Evolutionary conservation across 2,797 vertebrate species (phyloP), one percentile per base, ranked within the genome.

Genomic region (Rachycentron canadum): DNA sequence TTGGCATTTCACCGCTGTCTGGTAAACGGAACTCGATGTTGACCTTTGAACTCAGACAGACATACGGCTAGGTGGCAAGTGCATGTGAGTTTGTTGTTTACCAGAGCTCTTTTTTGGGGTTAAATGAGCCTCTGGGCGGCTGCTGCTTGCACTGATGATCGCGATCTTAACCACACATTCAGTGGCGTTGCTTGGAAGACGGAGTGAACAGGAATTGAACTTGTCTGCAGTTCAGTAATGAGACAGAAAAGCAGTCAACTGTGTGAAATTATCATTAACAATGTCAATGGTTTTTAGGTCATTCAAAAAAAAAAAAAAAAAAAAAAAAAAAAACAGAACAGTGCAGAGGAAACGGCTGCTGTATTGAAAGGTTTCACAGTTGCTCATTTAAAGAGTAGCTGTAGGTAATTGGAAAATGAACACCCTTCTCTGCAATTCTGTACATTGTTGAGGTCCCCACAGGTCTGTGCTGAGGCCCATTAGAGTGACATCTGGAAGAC

Each of bases 401-500:
- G 4, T 36, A 84, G 81, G 77, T 90, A 85, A 90, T 62, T 85
- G 87, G 82, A 78, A 87, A 88, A 89, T 77, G 64, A 88, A 84
- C 73, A 80, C 73, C 52, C 73, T 70, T 74, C 74, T 89, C 72
- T 41, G 5, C 11, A 13, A 34, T 23, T 66, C 75, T 71, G 78
- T 75, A 59, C 55, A 77, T 78, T 69, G 70, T 58, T 32, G 41
- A 81, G 57, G 82, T 86, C 78, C 73, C 88, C 59, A 41, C 63
- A 77, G 91, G 86, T 88, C 76, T 69, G 61, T 45, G 82, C 53
- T 49, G 43, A 71, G 78, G 77, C 71, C 85, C 75, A 89, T 91
- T 91, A 91, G 71, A 85, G 76, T 84, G 86, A 89, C 83, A 89
- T 93, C 82, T 92, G 89, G 87, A 86, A 86, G 88, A 90, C 81